Conservation (phyloP, 2,888 invertebrate species). For the Taphrorychus bicolor region DNA sequence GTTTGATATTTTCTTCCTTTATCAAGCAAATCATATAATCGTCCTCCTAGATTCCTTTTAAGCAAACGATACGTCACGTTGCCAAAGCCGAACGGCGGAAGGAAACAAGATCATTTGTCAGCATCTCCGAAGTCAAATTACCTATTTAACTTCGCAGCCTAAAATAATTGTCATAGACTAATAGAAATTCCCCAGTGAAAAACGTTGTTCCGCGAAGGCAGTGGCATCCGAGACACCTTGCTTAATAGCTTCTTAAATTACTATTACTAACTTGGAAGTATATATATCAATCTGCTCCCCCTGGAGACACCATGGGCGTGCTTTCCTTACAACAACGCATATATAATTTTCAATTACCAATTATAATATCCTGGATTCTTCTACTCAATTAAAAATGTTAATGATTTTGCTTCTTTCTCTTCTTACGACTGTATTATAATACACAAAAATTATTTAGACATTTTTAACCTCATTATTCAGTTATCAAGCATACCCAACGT, state of each 20-base stretch:
- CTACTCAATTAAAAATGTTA: no score
- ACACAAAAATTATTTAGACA: no score
- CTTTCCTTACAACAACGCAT: neutral
- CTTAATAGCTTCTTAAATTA: constrained; percentile 31
- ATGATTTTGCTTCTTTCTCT: no score
- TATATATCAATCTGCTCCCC: constrained; percentile 23
- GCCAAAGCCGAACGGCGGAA: constrained; percentile 9
- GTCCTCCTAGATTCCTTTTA: neutral
- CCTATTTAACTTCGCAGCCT: constrained; percentile 29
- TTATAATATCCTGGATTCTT: no score
- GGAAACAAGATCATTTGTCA: constrained; percentile 29
- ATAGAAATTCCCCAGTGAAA: constrained; percentile 31
- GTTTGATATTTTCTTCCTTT: no score
- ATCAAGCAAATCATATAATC: neutral
- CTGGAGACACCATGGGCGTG: neutral
- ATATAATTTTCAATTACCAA: neutral
- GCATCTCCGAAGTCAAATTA: constrained; percentile 23
- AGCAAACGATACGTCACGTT: constrained; percentile 18
- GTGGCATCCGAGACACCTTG: constrained; percentile 20
- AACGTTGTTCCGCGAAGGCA: constrained; percentile 25
- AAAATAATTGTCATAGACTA: constrained; percentile 34
- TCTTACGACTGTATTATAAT: no score
- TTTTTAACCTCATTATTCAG: no score
- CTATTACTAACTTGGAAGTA: constrained; percentile 26
- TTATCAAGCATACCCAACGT: no score